A percentile compares a stretch with the other conserved stretches of the same genome.
Conservation (phyloP, 2,113 vertebrate species). For the Cryptomyrus ogoouensis region DNA sequence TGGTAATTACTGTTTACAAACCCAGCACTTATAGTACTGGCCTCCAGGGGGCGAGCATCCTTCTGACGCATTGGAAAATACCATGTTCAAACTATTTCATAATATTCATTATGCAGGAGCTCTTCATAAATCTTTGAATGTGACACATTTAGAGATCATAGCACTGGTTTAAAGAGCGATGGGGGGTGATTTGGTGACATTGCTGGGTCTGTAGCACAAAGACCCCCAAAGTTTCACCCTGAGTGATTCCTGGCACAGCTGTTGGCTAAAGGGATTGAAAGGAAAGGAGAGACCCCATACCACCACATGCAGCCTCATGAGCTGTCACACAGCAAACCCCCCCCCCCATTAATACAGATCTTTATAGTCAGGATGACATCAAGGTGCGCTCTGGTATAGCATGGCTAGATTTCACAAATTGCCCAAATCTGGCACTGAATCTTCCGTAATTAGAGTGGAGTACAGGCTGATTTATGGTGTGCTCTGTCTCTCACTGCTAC, state of each 20-base stretch:
- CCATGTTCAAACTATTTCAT: neutral
- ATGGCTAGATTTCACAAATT: neutral
- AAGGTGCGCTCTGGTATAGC: neutral
- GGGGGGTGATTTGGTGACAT: neutral
- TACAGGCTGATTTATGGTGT: neutral
- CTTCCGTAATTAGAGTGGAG: too few relatives aligned
- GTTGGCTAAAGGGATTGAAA: neutral
- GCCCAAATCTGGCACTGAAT: neutral
- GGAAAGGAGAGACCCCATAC: neutral
- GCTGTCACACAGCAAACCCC: neutral
- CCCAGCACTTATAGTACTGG: neutral
- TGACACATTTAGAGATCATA: conserved; percentile 1
- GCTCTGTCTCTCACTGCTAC: neutral
- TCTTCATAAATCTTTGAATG: neutral
- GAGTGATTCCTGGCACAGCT: neutral
- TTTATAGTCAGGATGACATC: neutral
- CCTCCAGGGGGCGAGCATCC: neutral
- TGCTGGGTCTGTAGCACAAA: neutral
- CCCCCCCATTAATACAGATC: neutral
- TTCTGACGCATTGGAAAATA: conserved; percentile 12
- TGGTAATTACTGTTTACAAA: conserved; percentile 13
- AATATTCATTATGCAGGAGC: conserved; percentile 10
- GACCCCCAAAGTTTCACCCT: too few relatives aligned
- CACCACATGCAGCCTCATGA: neutral
- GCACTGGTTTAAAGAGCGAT: neutral